Evolutionary conservation across 2,113 vertebrate genomes (phyloP), one percentile per base, ranked within the genome.

Genomic region (Lycocorax pyrrhopterus): DNA sequence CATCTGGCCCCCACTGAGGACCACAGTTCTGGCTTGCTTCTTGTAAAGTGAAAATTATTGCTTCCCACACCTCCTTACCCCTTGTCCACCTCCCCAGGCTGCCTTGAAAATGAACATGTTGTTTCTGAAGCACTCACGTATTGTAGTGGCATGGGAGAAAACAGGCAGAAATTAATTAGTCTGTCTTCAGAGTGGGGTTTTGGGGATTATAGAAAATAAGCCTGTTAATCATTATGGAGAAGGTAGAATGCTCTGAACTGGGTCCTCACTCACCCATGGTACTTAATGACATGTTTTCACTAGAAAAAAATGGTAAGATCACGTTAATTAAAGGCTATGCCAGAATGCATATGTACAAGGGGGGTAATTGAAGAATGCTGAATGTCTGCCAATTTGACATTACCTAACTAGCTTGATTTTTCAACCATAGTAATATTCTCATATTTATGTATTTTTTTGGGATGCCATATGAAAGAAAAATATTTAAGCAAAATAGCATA

Each of bases 401-500:
- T 94, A 94, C 80, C 76, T 93, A 95, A 93, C 69, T 81, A 86
- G 51, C 73, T 78, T 94, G 60, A 94, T 93, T 94, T 94, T 97
- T 96, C 60, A 89, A 75, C 60, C 55, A 22, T 64, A 77, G 14
- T 80, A 90, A 76, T 95, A 93, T 44, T 94, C 46, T 84, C 4
- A 4, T 67, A 52, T 90, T 93, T 90, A 46, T 96, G 68, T 93
- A 27, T 56, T 67, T 94, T 87, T 87, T 89, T 14, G n/a, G 39
- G 53, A 49, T 75, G 18, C 22, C 66, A 44, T 64, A 49, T 49
- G 84, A 94, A 86, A 87, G 72, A 90, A 96, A 94, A 95, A 60
- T 41, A 67, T 81, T 87, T 87, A 83, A 49, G 67, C 62, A 93
- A 73, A 84, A 53, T 30, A 44, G 26, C 47, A 74, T 77, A 60